These are phyloP conservation scores for Chalcosyrphus nemorum DNA, from an alignment of 2,888 invertebrate species.

Conservation along the genomic window DNA sequence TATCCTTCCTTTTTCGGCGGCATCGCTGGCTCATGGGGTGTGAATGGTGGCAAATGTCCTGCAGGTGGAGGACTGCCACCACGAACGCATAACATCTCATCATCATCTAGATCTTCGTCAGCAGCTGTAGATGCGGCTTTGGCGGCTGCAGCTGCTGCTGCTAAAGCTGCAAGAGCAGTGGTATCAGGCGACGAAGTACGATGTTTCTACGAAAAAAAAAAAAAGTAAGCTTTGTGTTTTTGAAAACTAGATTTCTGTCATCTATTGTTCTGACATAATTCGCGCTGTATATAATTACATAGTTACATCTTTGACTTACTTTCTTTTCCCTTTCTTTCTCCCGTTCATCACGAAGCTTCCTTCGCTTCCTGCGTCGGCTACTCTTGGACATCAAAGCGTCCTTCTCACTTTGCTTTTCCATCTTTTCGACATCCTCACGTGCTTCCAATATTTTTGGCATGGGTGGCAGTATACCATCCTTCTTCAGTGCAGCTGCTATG, in stretches of 20 bases:
- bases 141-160: slow-evolving; percentile 74
- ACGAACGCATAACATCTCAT: slow-evolving; percentile 90
- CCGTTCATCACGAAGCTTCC: slow-evolving; percentile 79
- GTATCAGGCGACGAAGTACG: slow-evolving; percentile 75
- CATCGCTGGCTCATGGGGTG: slow-evolving; percentile 77
- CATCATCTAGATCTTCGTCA: slow-evolving; percentile 87
- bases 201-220: slow-evolving; percentile 58
- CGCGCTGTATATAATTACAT: no score
- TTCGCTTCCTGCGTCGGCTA: slow-evolving; percentile 79
- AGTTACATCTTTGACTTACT: slow-evolving; percentile 17
- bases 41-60: slow-evolving; percentile 66
- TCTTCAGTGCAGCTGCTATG: slow-evolving; percentile 89
- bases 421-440: slow-evolving; percentile 84
- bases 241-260: no score
- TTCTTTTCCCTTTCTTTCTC: slow-evolving; percentile 78
- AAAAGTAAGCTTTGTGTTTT: no score
- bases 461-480: slow-evolving; percentile 83
- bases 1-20: slow-evolving; percentile 80
- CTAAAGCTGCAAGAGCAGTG: slow-evolving; percentile 75
- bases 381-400: slow-evolving; percentile 71
- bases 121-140: slow-evolving; percentile 78
- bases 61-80: slow-evolving; percentile 87
- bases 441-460: slow-evolving; percentile 80
- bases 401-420: slow-evolving; percentile 83
- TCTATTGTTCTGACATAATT: no score